A percentile compares a stretch with the other conserved stretches of the same genome.
These are phyloP conservation scores for Aptenodytes forsteri DNA, from an alignment of 2,113 vertebrate genomes.

Conservation along the genomic window DNA sequence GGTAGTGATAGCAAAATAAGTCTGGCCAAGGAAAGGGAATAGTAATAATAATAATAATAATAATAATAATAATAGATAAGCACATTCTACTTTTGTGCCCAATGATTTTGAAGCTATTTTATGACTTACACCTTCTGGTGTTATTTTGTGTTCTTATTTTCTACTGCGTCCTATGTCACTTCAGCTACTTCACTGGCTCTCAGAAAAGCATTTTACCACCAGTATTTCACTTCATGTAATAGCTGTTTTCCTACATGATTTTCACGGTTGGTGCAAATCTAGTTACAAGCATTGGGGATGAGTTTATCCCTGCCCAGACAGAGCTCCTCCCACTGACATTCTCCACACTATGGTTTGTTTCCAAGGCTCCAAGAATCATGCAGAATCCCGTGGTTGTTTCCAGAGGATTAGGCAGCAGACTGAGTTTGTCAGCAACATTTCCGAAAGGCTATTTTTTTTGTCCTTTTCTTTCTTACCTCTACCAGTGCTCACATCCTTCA, in stretches of 20 bases:
- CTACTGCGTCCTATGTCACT: background rate
- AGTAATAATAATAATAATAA: background rate
- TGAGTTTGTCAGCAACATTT: background rate
- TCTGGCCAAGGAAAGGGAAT: background rate
- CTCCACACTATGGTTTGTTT: background rate
- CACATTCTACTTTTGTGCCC: background rate
- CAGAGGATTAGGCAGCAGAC: background rate
- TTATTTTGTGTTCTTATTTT: background rate
- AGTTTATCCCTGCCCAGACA: background rate
- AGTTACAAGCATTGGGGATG: background rate
- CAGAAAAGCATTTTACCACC: background rate
- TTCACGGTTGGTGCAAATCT: background rate
- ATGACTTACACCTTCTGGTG: background rate
- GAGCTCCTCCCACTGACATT: background rate
- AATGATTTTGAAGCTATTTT: background rate
- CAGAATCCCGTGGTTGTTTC: background rate
- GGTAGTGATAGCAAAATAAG: background rate
- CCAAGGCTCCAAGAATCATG: background rate
- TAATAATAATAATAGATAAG: background rate
- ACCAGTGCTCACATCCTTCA: background rate
- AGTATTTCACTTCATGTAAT: background rate
- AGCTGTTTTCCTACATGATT: background rate
- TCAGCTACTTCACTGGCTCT: background rate
- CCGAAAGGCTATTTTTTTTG: background rate
- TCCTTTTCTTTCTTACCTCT: background rate